A percentile compares a stretch with the other conserved stretches of the same genome.
Evolutionary conservation across 2,888 invertebrate genomes (phyloP).

Genomic region (Rhagonycha fulva): DNA sequence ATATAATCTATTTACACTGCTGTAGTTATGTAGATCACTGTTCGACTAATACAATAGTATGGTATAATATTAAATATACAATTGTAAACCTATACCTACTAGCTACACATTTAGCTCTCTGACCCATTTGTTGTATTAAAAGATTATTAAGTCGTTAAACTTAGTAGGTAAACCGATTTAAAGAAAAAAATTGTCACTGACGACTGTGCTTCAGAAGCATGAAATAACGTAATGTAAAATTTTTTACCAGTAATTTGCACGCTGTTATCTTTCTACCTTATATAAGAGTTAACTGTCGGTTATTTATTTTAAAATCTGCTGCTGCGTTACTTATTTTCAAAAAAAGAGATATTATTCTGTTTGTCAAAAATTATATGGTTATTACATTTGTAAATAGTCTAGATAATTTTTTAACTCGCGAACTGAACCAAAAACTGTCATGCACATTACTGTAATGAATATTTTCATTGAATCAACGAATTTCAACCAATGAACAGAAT

Average conservation of each 20-base stretch:
- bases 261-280: background rate
- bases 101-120: background rate
- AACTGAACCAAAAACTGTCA: no score
- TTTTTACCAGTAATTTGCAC: background rate
- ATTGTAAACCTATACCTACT: background rate
- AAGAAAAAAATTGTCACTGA: background rate
- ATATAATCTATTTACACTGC: background rate
- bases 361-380: no score
- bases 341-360: no score
- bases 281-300: conserved; percentile 1
- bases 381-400: no score
- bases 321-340: no score
- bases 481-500: no score
- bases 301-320: background rate
- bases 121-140: background rate
- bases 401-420: no score
- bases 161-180: background rate
- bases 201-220: background rate
- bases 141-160: background rate
- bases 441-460: no score
- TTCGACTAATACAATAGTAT: background rate
- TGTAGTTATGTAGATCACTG: background rate
- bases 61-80: background rate
- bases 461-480: no score
- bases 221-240: background rate